Percentiles rank a stretch among this genome's conserved stretches.
phyloP scores from a whole-genome alignment of 2,113 vertebrate species.

The Terrapene triunguis region DNA sequence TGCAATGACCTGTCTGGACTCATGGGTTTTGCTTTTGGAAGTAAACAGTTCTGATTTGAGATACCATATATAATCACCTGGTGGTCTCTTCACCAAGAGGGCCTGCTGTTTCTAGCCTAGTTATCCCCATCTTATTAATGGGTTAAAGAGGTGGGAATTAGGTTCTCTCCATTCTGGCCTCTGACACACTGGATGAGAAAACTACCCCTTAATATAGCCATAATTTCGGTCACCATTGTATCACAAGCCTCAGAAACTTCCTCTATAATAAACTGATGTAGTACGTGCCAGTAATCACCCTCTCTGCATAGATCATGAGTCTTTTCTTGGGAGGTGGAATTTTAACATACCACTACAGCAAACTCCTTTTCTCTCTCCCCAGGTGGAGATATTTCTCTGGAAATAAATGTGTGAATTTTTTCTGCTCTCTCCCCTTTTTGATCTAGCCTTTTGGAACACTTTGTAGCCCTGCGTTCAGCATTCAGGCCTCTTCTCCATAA shows the following conservation, averaged over 20 bases:
- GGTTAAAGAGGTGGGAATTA: not conserved
- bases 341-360: accelerated
- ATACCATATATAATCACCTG: not conserved
- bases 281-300: not conserved
- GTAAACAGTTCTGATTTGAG: not conserved
- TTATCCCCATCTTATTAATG: not conserved
- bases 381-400: accelerated
- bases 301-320: not conserved
- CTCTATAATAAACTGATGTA: not conserved
- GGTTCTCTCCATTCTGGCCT: not conserved
- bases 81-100: not conserved
- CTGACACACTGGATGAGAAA: not conserved
- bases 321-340: not conserved
- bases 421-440: not conserved
- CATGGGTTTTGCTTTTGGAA: not conserved
- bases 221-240: not conserved
- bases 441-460: accelerated
- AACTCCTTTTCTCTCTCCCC: accelerated
- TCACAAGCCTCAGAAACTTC: not conserved
- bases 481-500: not conserved
- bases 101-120: not conserved
- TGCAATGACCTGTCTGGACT: not conserved
- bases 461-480: accelerated
- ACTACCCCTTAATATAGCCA: not conserved
- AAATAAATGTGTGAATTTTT: accelerated